A percentile compares a stretch with the other conserved stretches of the same genome.
phyloP scores from a whole-genome alignment of 1,140 invertebrate species.

The Tetranychus cinnabarinus region DNA sequence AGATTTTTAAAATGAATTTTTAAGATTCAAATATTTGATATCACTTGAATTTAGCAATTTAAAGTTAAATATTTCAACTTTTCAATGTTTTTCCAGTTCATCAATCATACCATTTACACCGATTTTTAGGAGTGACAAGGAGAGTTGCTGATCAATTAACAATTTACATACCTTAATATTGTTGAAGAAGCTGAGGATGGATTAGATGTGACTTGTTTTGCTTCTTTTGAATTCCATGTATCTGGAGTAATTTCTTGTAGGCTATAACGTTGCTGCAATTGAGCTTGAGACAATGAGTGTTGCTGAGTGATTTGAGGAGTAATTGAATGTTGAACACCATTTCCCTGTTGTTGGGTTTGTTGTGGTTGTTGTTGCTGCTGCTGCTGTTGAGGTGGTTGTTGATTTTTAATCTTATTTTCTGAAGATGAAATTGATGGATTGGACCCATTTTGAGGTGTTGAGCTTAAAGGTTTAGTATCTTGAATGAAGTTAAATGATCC shows the following conservation, averaged over 20 bases:
- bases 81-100: too few species aligned
- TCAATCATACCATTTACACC: too few species aligned
- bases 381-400: neutral
- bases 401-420: neutral
- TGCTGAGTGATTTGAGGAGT: slow-evolving; percentile 1
- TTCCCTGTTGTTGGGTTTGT: neutral
- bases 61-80: too few species aligned
- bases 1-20: too few species aligned
- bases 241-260: neutral
- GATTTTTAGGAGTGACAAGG: too few species aligned
- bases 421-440: neutral
- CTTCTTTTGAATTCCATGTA: neutral
- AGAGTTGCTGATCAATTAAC: too few species aligned
- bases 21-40: too few species aligned
- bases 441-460: neutral
- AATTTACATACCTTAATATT: neutral
- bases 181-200: neutral
- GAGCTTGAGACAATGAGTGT: neutral
- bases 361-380: neutral
- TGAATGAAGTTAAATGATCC: too few species aligned
- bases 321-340: neutral
- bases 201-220: neutral
- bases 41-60: too few species aligned
- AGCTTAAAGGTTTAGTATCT: too few species aligned
- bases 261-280: neutral